A percentile compares a stretch with the other conserved stretches of the same genome.
These are phyloP conservation scores for Oconnorella tubifera DNA, from an alignment of 2,888 invertebrate species.

Conservation along the genomic window DNA sequence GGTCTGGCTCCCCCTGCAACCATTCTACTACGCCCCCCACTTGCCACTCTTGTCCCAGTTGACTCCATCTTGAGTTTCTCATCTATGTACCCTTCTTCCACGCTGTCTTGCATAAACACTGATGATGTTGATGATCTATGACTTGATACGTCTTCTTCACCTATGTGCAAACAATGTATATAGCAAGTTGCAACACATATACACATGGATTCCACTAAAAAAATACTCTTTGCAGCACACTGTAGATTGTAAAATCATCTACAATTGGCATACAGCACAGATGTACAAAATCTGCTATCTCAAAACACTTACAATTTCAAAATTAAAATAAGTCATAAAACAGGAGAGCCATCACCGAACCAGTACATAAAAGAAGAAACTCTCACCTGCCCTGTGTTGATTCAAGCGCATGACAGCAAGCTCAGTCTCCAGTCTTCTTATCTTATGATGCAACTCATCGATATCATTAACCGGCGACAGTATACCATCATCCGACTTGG, in stretches of 20 bases:
- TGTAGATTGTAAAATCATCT: no score
- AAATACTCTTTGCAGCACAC: no score
- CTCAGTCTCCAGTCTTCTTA: slow-evolving; percentile 10
- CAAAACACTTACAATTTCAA: no score
- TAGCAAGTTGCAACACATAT: no score
- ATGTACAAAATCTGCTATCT: no score
- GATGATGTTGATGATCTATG: background rate
- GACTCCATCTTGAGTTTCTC: background rate
- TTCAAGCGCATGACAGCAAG: slow-evolving; percentile 1
- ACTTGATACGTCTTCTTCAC: no score
- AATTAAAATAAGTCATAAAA: no score
- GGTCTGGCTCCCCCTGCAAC: background rate
- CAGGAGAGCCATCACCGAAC: no score
- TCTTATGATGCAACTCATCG: slow-evolving; percentile 18
- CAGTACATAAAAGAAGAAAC: no score
- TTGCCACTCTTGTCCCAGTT: background rate
- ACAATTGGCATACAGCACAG: no score
- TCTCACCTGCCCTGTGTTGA: background rate
- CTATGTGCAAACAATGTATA: no score
- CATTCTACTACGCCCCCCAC: background rate
- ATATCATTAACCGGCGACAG: slow-evolving; percentile 18
- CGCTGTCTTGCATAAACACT: background rate
- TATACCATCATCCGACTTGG: slow-evolving; percentile 20
- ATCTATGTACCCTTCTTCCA: background rate
- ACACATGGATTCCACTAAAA: no score